Percentiles rank a stretch among this genome's conserved stretches.
These are phyloP conservation scores for Oligia fasciuncula DNA, from an alignment of 2,888 invertebrate species.

Conservation along the genomic window DNA sequence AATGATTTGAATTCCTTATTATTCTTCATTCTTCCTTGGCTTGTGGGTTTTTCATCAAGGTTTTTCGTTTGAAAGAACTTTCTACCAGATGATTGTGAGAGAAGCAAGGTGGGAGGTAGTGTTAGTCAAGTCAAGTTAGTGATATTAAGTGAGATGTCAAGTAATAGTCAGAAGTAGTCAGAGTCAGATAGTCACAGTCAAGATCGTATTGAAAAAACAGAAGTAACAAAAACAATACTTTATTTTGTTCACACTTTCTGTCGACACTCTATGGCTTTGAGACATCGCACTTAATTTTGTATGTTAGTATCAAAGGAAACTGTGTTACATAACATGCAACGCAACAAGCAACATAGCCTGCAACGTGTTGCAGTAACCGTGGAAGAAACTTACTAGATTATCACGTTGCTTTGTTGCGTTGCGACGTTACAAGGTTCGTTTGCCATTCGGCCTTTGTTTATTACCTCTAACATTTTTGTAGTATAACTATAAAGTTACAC, in stretches of 20 bases:
- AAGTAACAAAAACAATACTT: constrained; percentile 77
- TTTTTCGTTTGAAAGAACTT: not conserved
- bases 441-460: constrained; percentile 36
- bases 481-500: constrained; percentile 73
- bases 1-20: not conserved
- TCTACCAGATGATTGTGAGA: constrained; percentile 22
- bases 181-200: constrained; percentile 63
- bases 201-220: constrained; percentile 70
- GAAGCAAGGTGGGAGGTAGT: constrained; percentile 39
- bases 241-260: constrained; percentile 79
- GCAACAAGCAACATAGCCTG: constrained; percentile 45
- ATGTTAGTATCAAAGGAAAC: constrained; percentile 59
- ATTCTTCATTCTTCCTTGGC: constrained; percentile 1
- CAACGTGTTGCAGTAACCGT: constrained; percentile 34
- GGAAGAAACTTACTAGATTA: not conserved
- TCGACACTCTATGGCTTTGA: constrained; percentile 73
- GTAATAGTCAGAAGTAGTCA: constrained; percentile 72
- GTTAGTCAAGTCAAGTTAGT: constrained; percentile 67
- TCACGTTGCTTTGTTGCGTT: constrained; percentile 52
- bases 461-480: constrained; percentile 74
- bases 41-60: not conserved
- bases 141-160: constrained; percentile 86
- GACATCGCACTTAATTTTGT: constrained; percentile 87
- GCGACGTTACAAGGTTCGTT: constrained; percentile 63
- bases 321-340: constrained; percentile 53